Base-by-base conservation (phyloP, 2,797 vertebrate species). In the Typhlichthys eigenmanni region DNA sequence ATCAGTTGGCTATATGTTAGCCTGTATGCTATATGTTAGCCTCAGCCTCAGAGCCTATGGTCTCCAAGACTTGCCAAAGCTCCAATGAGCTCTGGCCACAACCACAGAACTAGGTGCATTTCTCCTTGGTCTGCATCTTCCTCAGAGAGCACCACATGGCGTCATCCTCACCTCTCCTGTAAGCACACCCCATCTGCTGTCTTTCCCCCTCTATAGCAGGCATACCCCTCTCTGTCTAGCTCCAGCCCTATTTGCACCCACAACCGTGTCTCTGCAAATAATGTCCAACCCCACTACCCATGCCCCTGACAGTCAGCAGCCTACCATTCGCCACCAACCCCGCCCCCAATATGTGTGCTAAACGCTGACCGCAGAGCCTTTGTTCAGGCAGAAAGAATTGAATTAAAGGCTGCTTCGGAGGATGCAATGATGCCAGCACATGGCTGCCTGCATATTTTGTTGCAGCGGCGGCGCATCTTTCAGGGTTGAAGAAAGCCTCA, bases 341-440 rank as follows among this genome's bases (percentile, higher is more conserved):
- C 24, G 24, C 24, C 24, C 45, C 49, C 64, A 64, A 48, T 19
- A 1, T n/a, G 56, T 80, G 79, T 83, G 82, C 83, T 82, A 79
- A 82, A 78, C 48, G 74, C 73, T 12, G 68, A 82, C 82, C 70
- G 74, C 63, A 1, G 52, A 81, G 83, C 81, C 85, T 90, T 89
- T 90, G 88, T 89, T 90, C 81, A 63, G 81, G 52, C 72, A 64
- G 74, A 78, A 78, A 78, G 69, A 85, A 90, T 87, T 87, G 66
- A 89, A 89, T 90, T 88, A 88, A 84, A 83, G 82, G 65, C 82
- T 74, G 84, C 74, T 87, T 71, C 78, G 66, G 74, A 85, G 85
- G 80, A 89, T 66, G 81, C 73, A 75, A 81, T 57, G 70, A 75
- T 24, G 63, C 73, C 14, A 64, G 80, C 84, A 75, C 80, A 79